Evolutionary conservation across 2,113 vertebrate genomes (phyloP), one percentile per base, ranked within the genome.

Genomic region (Lamprotornis superbus): DNA sequence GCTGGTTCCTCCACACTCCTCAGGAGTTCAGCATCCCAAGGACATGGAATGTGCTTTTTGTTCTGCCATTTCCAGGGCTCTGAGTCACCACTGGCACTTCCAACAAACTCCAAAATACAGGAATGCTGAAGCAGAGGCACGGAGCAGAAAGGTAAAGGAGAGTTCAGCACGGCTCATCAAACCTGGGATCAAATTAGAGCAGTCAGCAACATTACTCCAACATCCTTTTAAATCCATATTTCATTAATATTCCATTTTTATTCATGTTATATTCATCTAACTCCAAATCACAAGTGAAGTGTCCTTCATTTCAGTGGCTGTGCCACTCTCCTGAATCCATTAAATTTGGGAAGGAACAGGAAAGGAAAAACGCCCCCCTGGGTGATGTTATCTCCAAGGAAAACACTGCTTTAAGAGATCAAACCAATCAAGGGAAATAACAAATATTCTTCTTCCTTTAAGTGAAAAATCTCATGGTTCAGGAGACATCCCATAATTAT

Each of bases 211-310:
- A 70, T 61, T 55, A 69, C 37, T 13, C 78, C 69, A 65, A 93
- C 91, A 93, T 73, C 87, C 76, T 90, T 90, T 93, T 63, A 65
- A 87, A 93, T 20, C 85, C 57, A 2, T 33, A 75, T 50, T 9
- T 28, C 84, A 95, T 95, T 91, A 94, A 96, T 95, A 94, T 93
- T 84, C 31, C 84, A 89, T 91, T 82, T 63, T 22, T 30, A 25
- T 55, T 79, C 92, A 83, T 85, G 53, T 87, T 84, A 11, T 30
- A 84, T 89, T 84, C 81, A 79, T 68, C 44, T 13, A 23, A 53
- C 75, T 80, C 50, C 70, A 53, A 87, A 93, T 82, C 63, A 53
- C 83, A 61, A 57, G 56, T 90, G 88, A 80, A 61, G 40, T 19
- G 55, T 33, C 91, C 89, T 91, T 87, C 59, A 25, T 57, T 89